These are phyloP conservation scores for Caenorhabditis sp. DNA, from an alignment of 2,888 invertebrate species.

Conservation along the genomic window DNA sequence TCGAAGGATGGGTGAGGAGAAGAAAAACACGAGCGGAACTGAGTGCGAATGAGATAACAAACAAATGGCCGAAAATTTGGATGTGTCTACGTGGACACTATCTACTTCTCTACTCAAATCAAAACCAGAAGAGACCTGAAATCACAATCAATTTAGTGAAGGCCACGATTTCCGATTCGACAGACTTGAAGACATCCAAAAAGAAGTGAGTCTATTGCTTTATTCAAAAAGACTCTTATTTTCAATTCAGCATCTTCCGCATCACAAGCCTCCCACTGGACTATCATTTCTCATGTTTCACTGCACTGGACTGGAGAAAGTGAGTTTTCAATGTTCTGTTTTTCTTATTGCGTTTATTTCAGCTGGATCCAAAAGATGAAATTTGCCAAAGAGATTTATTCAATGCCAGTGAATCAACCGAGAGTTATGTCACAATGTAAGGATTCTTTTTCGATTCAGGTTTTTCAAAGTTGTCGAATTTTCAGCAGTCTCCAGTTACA, in stretches of 20 bases:
- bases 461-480: background rate
- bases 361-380: conserved; percentile 73
- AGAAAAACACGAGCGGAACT: conserved; percentile 74
- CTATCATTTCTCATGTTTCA: conserved; percentile 75
- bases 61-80: conserved; percentile 82
- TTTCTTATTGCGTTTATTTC: conserved; percentile 9
- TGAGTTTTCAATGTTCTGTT: conserved; percentile 27
- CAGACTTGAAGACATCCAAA: conserved; percentile 79
- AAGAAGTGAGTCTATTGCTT: conserved; percentile 74
- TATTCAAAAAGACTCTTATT: background rate
- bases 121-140: conserved; percentile 77
- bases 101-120: conserved; percentile 75
- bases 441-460: conserved; percentile 7
- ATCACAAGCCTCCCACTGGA: conserved; percentile 68
- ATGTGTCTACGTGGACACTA: conserved; percentile 74
- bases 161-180: conserved; percentile 72
- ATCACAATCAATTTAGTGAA: conserved; percentile 75
- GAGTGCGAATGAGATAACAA: conserved; percentile 67
- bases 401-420: conserved; percentile 27
- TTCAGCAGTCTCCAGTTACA: conserved; percentile 71
- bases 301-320: conserved; percentile 72
- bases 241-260: conserved; percentile 72
- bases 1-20: conserved; percentile 77
- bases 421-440: conserved; percentile 70
- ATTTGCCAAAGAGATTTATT: conserved; percentile 64